Percentiles rank a stretch among this genome's conserved stretches.
These are phyloP conservation scores for Eristalinus sepulchralis DNA, from an alignment of 2,888 invertebrate genomes.

Conservation along the genomic window DNA sequence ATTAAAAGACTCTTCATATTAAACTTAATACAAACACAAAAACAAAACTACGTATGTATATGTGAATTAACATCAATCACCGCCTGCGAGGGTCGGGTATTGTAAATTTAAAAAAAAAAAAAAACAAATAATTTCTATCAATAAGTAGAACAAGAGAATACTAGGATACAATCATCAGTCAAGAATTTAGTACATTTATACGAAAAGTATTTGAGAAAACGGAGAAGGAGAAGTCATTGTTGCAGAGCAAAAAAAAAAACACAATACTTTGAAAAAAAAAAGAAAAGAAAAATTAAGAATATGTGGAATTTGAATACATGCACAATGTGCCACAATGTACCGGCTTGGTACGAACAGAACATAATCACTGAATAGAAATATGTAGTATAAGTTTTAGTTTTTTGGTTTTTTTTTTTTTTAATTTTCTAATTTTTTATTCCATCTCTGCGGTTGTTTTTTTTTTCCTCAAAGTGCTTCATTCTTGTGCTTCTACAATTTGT, in stretches of 20 bases:
- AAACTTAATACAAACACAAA: background rate
- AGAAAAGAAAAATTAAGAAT: background rate
- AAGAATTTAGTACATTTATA: background rate
- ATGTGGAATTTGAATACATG: background rate
- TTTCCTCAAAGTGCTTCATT: too few species aligned
- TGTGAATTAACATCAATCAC: background rate
- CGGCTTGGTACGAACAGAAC: background rate
- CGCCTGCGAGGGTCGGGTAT: background rate
- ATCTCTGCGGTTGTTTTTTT: background rate
- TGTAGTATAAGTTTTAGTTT: background rate
- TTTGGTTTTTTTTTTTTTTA: background rate
- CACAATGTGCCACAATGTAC: background rate
- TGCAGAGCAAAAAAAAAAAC: background rate
- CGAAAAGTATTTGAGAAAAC: background rate
- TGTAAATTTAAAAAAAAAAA: background rate
- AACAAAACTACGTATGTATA: background rate
- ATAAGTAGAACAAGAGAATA: background rate
- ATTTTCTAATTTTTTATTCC: background rate
- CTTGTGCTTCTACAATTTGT: too few species aligned
- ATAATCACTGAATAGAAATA: background rate
- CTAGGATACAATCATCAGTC: background rate
- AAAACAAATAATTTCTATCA: background rate
- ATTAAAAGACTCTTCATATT: conserved; percentile 5
- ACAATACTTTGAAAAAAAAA: background rate
- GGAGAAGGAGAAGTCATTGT: background rate